These are phyloP conservation scores for Holothuria scabra DNA, from an alignment of 53 echinoderm and acorn worm species.

Conservation along the genomic window DNA sequence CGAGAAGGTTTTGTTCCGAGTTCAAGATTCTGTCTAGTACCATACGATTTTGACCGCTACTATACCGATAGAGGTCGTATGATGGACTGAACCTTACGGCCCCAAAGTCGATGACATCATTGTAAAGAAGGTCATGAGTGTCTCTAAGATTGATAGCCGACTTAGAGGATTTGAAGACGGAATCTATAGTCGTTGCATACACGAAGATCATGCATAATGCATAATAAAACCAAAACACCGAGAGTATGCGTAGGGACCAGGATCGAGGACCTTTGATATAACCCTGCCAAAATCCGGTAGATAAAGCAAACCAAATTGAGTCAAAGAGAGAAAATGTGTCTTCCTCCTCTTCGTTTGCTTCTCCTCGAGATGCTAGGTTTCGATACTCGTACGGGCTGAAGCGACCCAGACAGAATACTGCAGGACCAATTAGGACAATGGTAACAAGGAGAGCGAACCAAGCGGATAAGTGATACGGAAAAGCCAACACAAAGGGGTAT, in stretches of 20 bases:
- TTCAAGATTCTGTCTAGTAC: constrained; percentile 69
- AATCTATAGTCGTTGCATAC: constrained; percentile 63
- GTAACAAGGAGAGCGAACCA: constrained; percentile 77
- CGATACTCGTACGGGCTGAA: constrained; percentile 80
- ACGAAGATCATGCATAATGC: constrained; percentile 67
- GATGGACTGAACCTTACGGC: constrained; percentile 83
- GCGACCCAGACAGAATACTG: constrained; percentile 60
- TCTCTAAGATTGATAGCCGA: constrained; percentile 54
- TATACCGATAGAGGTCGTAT: constrained; percentile 75
- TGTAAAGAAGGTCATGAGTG: constrained; percentile 64
- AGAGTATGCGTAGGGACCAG: constrained; percentile 65
- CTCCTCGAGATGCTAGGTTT: constrained; percentile 42
- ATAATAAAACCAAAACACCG: constrained; percentile 84
- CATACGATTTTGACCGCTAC: constrained; percentile 56
- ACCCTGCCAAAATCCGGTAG: constrained; percentile 66
- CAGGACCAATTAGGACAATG: constrained; percentile 58
- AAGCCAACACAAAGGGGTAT: constrained; percentile 76
- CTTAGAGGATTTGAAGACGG: constrained; percentile 71
- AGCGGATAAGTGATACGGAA: constrained; percentile 66
- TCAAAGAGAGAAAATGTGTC: constrained; percentile 65
- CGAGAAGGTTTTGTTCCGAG: constrained; percentile 68
- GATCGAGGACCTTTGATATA: constrained; percentile 71
- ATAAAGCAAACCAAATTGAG: constrained; percentile 55
- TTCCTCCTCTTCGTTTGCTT: constrained; percentile 66
- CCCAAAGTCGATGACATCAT: constrained; percentile 76